phyloP scores from a whole-genome alignment of 1,140 invertebrate species.

The Adoxophyes honmai region DNA sequence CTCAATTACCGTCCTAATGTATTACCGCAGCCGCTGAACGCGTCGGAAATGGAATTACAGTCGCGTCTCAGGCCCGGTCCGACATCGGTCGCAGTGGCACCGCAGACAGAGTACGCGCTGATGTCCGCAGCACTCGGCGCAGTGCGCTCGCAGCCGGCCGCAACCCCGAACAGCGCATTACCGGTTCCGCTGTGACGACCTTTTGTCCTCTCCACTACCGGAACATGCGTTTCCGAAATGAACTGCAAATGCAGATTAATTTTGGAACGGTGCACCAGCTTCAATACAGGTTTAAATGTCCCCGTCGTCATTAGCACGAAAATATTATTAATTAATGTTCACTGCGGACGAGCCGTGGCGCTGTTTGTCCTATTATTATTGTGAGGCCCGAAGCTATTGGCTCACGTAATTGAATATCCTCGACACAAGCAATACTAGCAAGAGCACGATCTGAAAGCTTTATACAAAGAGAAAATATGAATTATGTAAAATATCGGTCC shows the following conservation, averaged over 20 bases:
- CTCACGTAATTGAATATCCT: background rate
- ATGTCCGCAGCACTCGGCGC: conserved; percentile 25
- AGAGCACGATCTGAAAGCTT: background rate
- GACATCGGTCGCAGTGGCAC: background rate
- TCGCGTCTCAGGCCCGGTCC: background rate
- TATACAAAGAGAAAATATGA: background rate
- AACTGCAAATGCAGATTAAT: conserved; percentile 50
- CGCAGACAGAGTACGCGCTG: background rate
- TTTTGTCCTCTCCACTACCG: conserved; percentile 38
- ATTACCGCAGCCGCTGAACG: conserved; percentile 4
- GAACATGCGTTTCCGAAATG: conserved; percentile 40
- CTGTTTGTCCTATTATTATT: background rate
- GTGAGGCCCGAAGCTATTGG: background rate
- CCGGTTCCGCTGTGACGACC: conserved; percentile 47
- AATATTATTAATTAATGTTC: conserved; percentile 45
- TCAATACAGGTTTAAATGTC: conserved; percentile 38
- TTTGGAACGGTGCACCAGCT: conserved; percentile 30
- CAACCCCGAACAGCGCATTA: conserved; percentile 52
- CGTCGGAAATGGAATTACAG: conserved; percentile 10
- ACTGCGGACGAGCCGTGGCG: conserved; percentile 24
- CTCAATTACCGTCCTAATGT: conserved; percentile 12
- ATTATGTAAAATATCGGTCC: background rate
- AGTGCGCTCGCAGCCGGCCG: conserved; percentile 27
- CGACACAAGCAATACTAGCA: background rate
- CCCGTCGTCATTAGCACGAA: conserved; percentile 32